Evolutionary conservation across 2,888 invertebrate genomes (phyloP), one percentile per base, ranked within the genome.

Genomic region (Tribolium freemani): DNA sequence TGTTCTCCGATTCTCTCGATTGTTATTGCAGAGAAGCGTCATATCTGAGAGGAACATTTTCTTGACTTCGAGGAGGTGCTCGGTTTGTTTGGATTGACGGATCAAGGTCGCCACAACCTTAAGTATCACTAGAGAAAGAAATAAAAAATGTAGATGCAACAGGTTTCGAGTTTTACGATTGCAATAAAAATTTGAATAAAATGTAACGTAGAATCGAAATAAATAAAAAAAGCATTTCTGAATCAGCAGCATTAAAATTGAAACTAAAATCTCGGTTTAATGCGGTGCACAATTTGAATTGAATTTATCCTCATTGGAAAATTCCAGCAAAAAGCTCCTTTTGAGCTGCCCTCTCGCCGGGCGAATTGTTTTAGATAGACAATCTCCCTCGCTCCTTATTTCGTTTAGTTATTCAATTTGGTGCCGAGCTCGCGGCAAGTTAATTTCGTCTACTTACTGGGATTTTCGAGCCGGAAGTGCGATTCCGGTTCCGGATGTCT

Each of bases 61-160:
- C 88, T 98, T 98, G 64, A 98, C 97, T 84, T 97, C 96, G 78
- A 97, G 87, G 31, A 97, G 88, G 77, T 95, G 95, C 75, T 96
- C 96, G 1, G 93, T 95, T 84, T 96, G 96, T 85, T 98, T 98
- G 10, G 98, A 98, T 88, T 99, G 98, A 6, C 97, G 91, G 79
- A 99, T 95, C 77, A 99, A 88, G 0, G 97, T 98, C 3, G 99
- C 99, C 9, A 99, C 97, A 45, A 99, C 99, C 89, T 99, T 99
- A 48, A 99, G 90, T 81, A 99, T 96, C 94, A 98, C 98, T 96
- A 89, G 67, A 89, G 88, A 76, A 74, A 71, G 16, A 16, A 16
- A 16, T 16, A 77, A 76, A 71, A 57, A 26, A 26, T 26, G 26
- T 26, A 3, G 8, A 48, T 13, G 48, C 11, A 48, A 48, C 48